Evolutionary conservation across 2,888 invertebrate species (phyloP).

Genomic region (Hemaris fuciformis): DNA sequence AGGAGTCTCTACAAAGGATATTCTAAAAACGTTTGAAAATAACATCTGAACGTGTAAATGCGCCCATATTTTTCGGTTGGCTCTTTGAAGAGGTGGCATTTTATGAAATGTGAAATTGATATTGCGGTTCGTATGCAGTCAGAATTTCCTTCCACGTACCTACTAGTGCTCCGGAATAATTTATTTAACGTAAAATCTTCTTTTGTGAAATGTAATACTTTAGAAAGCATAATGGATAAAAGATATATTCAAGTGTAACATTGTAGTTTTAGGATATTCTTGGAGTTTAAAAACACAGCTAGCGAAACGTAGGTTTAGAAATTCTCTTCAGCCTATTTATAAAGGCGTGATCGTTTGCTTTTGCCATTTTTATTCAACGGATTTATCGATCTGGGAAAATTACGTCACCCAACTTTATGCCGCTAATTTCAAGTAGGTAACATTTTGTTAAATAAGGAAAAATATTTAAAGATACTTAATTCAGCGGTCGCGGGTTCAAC

Average conservation of each 20-base stretch:
- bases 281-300: too few species aligned
- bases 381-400: too few species aligned
- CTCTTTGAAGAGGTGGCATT: conserved; percentile 25
- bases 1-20: too few species aligned
- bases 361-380: too few species aligned
- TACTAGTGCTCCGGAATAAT: background rate
- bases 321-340: too few species aligned
- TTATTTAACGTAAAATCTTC: background rate
- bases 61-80: conserved; percentile 14
- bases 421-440: too few species aligned
- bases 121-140: conserved; percentile 24
- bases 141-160: background rate
- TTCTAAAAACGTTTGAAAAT: background rate
- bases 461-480: too few species aligned
- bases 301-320: too few species aligned
- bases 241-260: background rate
- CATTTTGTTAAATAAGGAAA: too few species aligned
- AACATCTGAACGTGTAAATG: conserved; percentile 20
- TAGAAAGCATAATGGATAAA: background rate
- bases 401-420: too few species aligned
- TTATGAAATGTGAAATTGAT: conserved; percentile 38
- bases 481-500: too few species aligned
- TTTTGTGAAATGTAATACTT: background rate
- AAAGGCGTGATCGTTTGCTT: too few species aligned
- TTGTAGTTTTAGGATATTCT: background rate